These are phyloP conservation scores for Corydoras maculifer DNA, from an alignment of 2,113 vertebrate species.

Conservation along the genomic window DNA sequence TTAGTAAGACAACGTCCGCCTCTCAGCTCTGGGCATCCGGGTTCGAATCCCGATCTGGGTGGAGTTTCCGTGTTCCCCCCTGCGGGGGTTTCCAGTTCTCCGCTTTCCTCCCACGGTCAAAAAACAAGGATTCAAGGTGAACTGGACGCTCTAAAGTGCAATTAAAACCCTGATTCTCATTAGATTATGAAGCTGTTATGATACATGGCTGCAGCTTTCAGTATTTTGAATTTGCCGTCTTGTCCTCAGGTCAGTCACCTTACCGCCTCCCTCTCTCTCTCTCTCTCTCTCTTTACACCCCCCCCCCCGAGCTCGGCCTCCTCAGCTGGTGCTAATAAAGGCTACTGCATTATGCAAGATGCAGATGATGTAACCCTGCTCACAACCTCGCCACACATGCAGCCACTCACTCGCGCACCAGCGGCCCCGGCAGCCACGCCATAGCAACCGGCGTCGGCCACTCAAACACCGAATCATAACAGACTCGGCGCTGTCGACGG, in stretches of 20 bases:
- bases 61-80: too few species aligned
- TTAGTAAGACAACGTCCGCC: too few species aligned
- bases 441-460: conserved; percentile 25
- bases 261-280: background rate
- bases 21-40: too few species aligned
- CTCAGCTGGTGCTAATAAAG: conserved; percentile 66
- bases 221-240: background rate
- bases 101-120: too few species aligned
- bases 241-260: conserved; percentile 38
- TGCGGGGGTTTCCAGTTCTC: too few species aligned
- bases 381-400: conserved; percentile 17
- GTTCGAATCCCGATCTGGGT: too few species aligned
- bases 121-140: too few species aligned
- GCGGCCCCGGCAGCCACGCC: conserved; percentile 17
- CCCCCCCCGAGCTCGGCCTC: conserved; percentile 54
- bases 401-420: conserved; percentile 2
- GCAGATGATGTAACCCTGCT: conserved; percentile 44
- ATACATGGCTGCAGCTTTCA: conserved; percentile 2
- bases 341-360: conserved; percentile 62
- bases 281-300: background rate
- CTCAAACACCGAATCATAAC: conserved; percentile 26
- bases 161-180: too few species aligned
- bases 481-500: conserved; percentile 9
- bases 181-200: too few species aligned
- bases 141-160: too few species aligned